Percentiles rank a stretch among this genome's conserved stretches.
Evolutionary conservation across 64 coral and sea anemone genomes (phyloP).

Genomic region (Astreopora myriophthalma): DNA sequence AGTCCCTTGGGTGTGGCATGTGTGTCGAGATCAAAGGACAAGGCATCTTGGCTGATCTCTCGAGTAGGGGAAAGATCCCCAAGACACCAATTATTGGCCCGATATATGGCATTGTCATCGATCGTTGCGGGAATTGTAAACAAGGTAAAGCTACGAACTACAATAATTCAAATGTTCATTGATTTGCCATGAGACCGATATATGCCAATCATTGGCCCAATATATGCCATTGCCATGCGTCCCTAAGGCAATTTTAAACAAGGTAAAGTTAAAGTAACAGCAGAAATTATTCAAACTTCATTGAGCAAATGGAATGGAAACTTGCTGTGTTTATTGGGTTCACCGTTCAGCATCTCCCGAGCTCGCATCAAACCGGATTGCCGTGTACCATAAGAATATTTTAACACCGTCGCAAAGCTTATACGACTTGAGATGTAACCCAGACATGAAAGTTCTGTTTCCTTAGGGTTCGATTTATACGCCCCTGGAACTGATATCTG

Average conservation of each 20-base stretch:
- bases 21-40: slow-evolving; percentile 59
- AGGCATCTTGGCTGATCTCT: slow-evolving; percentile 30
- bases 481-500: slow-evolving; percentile 1
- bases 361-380: too few relatives aligned
- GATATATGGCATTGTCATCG: slow-evolving; percentile 45
- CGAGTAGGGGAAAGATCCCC: neutral
- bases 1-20: slow-evolving; percentile 71
- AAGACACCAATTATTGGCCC: slow-evolving; percentile 54
- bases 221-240: slow-evolving; percentile 28
- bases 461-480: slow-evolving; percentile 24
- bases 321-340: too few relatives aligned
- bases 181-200: neutral
- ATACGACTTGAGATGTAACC: too few relatives aligned
- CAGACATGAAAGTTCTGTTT: neutral
- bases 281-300: too few relatives aligned
- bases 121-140: slow-evolving; percentile 57
- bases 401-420: too few relatives aligned
- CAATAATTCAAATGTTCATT: neutral
- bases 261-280: slow-evolving; percentile 27
- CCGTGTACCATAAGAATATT: too few relatives aligned
- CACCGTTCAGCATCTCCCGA: too few relatives aligned
- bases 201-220: slow-evolving; percentile 3
- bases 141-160: slow-evolving; percentile 9
- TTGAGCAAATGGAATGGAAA: too few relatives aligned
- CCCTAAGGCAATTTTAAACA: slow-evolving; percentile 52